Base-by-base conservation (phyloP, 2,888 invertebrate species). In the Pocota personata region DNA sequence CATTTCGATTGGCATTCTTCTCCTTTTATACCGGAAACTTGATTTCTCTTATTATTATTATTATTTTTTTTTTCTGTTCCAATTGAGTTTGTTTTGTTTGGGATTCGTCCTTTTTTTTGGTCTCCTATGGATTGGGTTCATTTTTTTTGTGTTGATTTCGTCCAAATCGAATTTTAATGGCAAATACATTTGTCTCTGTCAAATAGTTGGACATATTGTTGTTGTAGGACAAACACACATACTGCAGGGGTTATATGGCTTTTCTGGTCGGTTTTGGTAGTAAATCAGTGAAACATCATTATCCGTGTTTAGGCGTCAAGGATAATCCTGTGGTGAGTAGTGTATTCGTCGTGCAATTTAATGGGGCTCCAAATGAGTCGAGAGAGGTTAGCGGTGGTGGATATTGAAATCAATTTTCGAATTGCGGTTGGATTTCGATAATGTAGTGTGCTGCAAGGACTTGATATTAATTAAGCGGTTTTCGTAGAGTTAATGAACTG, bases 181-280 rank as follows among this genome's bases (percentile, higher is more conserved):
- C 86, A 86, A 86, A 86, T 82, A 86, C 86, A 86, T 86, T 86
- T 86, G 82, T 86, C 86, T 86, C 71, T 86, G 86, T 86, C 86
- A 86, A 76, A 66, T 76, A 14, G 27, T 86, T 40, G 82, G 82
- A 86, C 86, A 86, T 76, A 86, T 86, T 86, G 86, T 82, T 86
- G 80, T 71, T 71, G 75, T 75, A 69, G 62, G 64, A 75, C 77
- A 64, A 27, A 32, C 21, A 35, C 5, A 16, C 35, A 24, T 12
- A 14, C 14, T 19, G 46, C 4, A 19, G 1, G 30, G 60, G 46
- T 37, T 16, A 27, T 37, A 7, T 43, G 43, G 55, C 12, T 66
- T 48, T 2, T 35, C 8, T 19, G 43, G 64, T 30, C 27, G 30
- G 16, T 69, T 67, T 55, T 43, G 75, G 66, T 76, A 86, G 58